Base-by-base conservation (phyloP, 2,113 vertebrate species). In the Caretta caretta region DNA sequence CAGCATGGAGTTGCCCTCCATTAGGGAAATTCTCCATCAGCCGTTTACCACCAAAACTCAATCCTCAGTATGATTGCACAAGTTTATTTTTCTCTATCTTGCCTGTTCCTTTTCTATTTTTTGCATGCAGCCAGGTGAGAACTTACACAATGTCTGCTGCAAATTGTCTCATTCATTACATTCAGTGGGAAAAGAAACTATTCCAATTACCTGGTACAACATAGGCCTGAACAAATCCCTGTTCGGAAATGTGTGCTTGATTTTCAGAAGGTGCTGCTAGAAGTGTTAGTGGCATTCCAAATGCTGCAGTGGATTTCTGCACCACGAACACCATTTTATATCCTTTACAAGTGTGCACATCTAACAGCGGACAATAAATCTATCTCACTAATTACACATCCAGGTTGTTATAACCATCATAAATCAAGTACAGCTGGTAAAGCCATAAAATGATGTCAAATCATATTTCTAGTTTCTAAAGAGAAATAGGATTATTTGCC, bases 401-500 rank as follows among this genome's bases (percentile, higher is more conserved):
- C 96, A 97, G 97, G 96, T 98, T 96, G 98, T 98, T 98, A 97
- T 54, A 97, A 96, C 85, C 91, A 89, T 96, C 95, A 35, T 98
- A 98, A 98, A 97, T 97, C 90, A 95, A 31, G 72, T 96, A 97
- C 98, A 98, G 98, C 98, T 98, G 98, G 96, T 95, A 98, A 98
- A 98, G 96, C 88, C 96, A 98, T 98, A 98, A 98, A 97, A 97
- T 98, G 95, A 98, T 97, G 98, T 98, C 98, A 98, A 98, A 97
- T 98, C 97, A 97, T 96, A 98, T 96, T 98, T 96, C 96, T 96
- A 93, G 96, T 87, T 97, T 97, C 97, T 96, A 93, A 92, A 97
- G 94, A 97, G 97, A 98, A 95, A 94, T 87, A 96, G 96, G 96
- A 95, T 96, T 92, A 96, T 97, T 98, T 98, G 98, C 97, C 98